Conservation (phyloP, 2,888 invertebrate genomes). For the Drosophila mimica region DNA sequence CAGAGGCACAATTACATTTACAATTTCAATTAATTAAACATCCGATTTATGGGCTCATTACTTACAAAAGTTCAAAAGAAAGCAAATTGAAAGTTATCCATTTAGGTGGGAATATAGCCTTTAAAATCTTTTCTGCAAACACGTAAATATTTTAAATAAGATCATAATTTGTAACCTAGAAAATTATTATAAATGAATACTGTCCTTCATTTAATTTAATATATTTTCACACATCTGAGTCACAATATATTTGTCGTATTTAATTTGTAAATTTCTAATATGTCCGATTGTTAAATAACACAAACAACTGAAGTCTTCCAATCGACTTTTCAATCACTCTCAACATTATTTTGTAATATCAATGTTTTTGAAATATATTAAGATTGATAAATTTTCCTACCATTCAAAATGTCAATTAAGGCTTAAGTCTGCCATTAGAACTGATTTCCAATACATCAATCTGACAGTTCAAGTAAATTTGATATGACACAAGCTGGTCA, state of each 20-base stretch:
- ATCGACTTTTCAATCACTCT: background rate
- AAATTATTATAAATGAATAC: background rate
- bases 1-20: constrained; percentile 38
- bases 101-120: background rate
- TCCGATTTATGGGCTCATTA: constrained; percentile 29
- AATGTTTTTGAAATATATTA: background rate
- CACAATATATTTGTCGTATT: background rate
- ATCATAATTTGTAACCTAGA: background rate
- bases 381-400: background rate
- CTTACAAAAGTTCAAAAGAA: background rate
- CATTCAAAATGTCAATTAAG: constrained; percentile 32
- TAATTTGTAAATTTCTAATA: background rate
- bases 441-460: constrained; percentile 9
- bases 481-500: constrained; percentile 19
- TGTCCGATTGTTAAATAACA: background rate
- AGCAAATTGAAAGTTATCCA: constrained; percentile 13
- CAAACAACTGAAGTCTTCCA: background rate
- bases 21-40: constrained; percentile 49
- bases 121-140: background rate
- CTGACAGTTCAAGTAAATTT: constrained; percentile 9
- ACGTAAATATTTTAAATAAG: background rate
- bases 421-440: background rate
- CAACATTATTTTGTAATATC: background rate
- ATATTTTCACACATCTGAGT: background rate
- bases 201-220: background rate